These are phyloP conservation scores for Eciton burchellii DNA, from an alignment of 1,140 invertebrate species.

Conservation along the genomic window DNA sequence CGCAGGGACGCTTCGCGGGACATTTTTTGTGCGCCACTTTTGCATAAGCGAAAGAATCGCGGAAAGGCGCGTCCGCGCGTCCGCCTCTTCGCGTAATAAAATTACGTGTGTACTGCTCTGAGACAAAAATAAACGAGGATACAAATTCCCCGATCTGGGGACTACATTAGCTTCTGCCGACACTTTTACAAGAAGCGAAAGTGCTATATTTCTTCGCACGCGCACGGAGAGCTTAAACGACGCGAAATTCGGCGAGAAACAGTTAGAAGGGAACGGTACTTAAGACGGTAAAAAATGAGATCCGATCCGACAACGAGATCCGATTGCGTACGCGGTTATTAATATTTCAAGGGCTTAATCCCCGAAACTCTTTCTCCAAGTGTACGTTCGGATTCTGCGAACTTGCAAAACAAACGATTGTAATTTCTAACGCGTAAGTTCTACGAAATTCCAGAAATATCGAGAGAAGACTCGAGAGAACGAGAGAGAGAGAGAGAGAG, in stretches of 20 bases:
- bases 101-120: slow-evolving; percentile 27
- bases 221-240: slow-evolving; percentile 17
- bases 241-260: slow-evolving; percentile 22
- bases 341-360: slow-evolving; percentile 20
- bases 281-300: slow-evolving; percentile 21
- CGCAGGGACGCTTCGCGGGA: slow-evolving; percentile 29
- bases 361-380: not conserved
- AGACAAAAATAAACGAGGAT: slow-evolving; percentile 36
- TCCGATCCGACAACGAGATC: not conserved
- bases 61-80: slow-evolving; percentile 13
- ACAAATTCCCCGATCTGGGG: not conserved
- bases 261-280: not conserved
- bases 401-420: slow-evolving; percentile 8
- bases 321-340: not conserved
- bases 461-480: no score
- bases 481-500: no score
- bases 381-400: not conserved
- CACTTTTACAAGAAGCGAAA: slow-evolving; percentile 34
- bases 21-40: slow-evolving; percentile 24
- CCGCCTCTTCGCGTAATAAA: slow-evolving; percentile 36
- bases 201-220: slow-evolving; percentile 9
- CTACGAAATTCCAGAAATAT: no score
- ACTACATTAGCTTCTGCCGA: slow-evolving; percentile 29
- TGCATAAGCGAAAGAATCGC: slow-evolving; percentile 55
- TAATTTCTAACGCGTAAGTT: no score